phyloP scores from a whole-genome alignment of 2,888 invertebrate genomes.

The Drosophila limbata region DNA sequence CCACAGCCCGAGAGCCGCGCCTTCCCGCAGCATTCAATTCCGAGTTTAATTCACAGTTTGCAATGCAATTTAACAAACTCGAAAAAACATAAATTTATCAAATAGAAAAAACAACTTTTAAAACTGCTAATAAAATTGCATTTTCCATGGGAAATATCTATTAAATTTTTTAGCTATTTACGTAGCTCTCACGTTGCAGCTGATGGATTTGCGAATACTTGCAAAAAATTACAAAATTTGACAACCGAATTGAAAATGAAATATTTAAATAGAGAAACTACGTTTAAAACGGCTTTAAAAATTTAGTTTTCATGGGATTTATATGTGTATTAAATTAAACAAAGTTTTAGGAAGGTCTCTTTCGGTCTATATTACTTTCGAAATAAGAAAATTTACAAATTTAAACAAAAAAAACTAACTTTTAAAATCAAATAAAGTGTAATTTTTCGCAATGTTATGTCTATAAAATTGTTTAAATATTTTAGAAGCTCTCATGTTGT shows the following conservation, averaged over 20 bases:
- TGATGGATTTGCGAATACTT: background rate
- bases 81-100: slow-evolving; percentile 8
- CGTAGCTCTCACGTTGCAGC: slow-evolving; percentile 1
- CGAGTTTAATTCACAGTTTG: slow-evolving; percentile 30
- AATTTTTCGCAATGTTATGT: slow-evolving; percentile 22
- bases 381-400: too few relatives aligned
- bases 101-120: slow-evolving; percentile 7
- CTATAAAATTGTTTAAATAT: background rate
- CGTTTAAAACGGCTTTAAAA: background rate
- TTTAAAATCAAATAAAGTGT: background rate
- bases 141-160: slow-evolving; percentile 26
- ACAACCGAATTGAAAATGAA: slow-evolving; percentile 80
- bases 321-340: too few relatives aligned
- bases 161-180: background rate
- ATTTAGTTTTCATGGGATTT: too few relatives aligned
- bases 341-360: too few relatives aligned
- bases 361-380: too few relatives aligned
- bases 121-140: slow-evolving; percentile 7
- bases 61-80: slow-evolving; percentile 45
- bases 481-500: background rate
- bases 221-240: slow-evolving; percentile 88
- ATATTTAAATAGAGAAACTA: slow-evolving; percentile 1
- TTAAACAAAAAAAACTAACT: too few relatives aligned
- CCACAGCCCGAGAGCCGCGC: slow-evolving; percentile 45
- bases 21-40: slow-evolving; percentile 25